phyloP scores from a whole-genome alignment of 2,888 invertebrate species.

The Pammene fasciana region DNA sequence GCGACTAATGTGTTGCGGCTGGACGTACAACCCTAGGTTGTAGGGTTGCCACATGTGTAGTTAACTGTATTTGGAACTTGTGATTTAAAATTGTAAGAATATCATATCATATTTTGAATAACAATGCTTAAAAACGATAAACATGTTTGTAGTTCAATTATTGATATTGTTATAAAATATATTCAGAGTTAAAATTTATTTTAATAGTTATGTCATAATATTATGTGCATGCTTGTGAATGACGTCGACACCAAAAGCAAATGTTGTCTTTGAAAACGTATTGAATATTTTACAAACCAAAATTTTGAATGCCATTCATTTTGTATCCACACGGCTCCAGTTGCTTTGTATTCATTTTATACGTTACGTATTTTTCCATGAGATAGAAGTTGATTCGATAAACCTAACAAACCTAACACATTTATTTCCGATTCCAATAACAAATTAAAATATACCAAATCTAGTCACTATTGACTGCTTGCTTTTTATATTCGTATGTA shows the following conservation, averaged over 20 bases:
- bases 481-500: not conserved
- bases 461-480: not conserved
- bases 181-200: no score
- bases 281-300: constrained; percentile 12
- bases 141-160: no score
- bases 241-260: not conserved
- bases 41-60: constrained; percentile 18
- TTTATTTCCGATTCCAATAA: not conserved
- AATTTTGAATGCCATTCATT: constrained; percentile 7
- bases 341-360: constrained; percentile 17
- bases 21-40: constrained; percentile 14
- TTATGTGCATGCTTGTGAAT: no score
- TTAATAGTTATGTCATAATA: not conserved
- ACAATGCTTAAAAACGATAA: no score
- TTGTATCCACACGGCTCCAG: constrained; percentile 5
- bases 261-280: not conserved
- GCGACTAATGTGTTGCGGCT: constrained; percentile 58
- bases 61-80: not conserved
- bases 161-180: no score
- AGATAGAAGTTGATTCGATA: constrained; percentile 10
- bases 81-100: not conserved
- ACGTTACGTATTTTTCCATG: constrained; percentile 9
- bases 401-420: constrained; percentile 5
- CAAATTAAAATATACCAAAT: not conserved
- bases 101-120: not conserved